Evolutionary conservation across 2,113 vertebrate species (phyloP), one percentile per base, ranked within the genome.

Genomic region (Eptesicus fuscus): DNA sequence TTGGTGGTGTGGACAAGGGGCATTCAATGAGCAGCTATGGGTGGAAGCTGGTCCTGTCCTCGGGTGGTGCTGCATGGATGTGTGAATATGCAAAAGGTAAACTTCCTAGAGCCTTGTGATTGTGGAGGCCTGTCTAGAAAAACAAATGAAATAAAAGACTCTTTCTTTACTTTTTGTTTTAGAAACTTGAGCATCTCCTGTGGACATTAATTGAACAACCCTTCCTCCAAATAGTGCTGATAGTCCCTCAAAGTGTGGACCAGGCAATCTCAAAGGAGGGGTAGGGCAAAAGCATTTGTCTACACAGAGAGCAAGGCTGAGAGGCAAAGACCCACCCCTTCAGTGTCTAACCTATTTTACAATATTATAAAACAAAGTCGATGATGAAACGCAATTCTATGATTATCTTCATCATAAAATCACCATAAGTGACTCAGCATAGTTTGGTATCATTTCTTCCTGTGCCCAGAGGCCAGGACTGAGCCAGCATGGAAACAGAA

Each of bases 141-240:
- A 97, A 95, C 63, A 96, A 96, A 59, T 63, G 95, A 93, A 96
- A 98, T 93, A 96, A 97, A 98, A 96, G 95, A 83, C 49, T 83
- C 94, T 97, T 98, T 96, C 96, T 97, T 98, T 95, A 96, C 94
- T 90, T 97, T 96, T 98, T 95, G 92, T 97, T 91, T 98, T 96
- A 97, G 96, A 97, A 97, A 97, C 91, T 82, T 95, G 79, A 93
- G 86, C 63, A 67, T 97, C 91, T 97, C 95, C 96, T 97, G 92
- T 97, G 98, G 97, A 69, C 95, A 97, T 91, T 98, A 98, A 98
- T 98, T 98, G 98, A 98, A 93, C 94, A 96, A 91, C 77, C 84
- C 88, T 97, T 98, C 88, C 83, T 94, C 25, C 49, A 84, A 87
- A 94, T 42, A 53, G 59, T 22, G 12, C 82, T 84, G 92, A 71